Base-by-base conservation (phyloP, 2,797 vertebrate species). In the Malacoctenus gilli region DNA sequence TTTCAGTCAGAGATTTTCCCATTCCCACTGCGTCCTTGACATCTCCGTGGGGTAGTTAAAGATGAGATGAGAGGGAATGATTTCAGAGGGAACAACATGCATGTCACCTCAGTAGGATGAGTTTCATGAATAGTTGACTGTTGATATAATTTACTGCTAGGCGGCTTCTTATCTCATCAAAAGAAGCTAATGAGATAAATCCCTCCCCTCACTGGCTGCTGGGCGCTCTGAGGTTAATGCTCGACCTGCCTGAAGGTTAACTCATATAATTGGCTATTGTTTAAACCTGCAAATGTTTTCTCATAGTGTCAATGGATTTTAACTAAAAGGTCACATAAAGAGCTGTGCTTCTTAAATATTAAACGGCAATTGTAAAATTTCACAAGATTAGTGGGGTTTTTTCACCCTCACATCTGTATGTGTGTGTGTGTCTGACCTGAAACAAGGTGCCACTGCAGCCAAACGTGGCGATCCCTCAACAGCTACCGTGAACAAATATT, bases 401-500 rank as follows among this genome's bases (percentile, higher is more conserved):
- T 23, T 28, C 16, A 7, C 19, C 0, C 6, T 40, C 31, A 3
- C 30, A 54, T 39, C 10, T 40, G 2, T 9, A 6, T 4, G 25
- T 32, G 7, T 12, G 9, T 32, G 23, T 25, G 23, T 32, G 15
- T 60, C 52, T 53, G 42, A 25, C 20, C 50, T 32, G 12, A 31
- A 34, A 12, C 1, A 37, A 30, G 58, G 51, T 42, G 34, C 25
- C 41, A 38, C 14, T 41, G 8, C 34, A 60, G 48, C 52, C 62
- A 77, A 75, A 53, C 21, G 25, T 31, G 31, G 3, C 0, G 31
- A 64, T 53, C 53, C 30, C 37, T 68, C 69, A 81, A 79, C 51
- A 65, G 49, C 19, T 25, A 54, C 53, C 30, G 20, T 64, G 49
- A 62, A 68, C 71, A 82, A 80, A 83, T 84, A 85, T 83, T 72